phyloP scores from a whole-genome alignment of 1,140 invertebrate species.

The Bursaphelenchus mucronatus region DNA sequence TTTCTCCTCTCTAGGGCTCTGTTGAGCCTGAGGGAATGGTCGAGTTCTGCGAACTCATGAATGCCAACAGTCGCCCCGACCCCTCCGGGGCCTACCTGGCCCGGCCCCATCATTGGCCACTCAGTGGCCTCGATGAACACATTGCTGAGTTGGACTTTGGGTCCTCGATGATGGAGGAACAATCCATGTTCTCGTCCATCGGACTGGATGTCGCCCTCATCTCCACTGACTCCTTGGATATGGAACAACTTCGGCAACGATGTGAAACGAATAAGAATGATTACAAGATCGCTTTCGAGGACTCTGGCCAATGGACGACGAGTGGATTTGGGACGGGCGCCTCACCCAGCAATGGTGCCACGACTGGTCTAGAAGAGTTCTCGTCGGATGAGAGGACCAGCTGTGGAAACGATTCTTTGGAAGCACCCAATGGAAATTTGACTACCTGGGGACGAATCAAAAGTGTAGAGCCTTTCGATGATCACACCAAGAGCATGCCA shows the following conservation, averaged over 20 bases:
- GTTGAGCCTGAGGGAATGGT: conserved; percentile 38
- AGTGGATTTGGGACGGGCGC: conserved; percentile 21
- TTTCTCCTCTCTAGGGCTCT: too few species aligned
- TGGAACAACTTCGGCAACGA: conserved; percentile 39
- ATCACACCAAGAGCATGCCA: conserved; percentile 38
- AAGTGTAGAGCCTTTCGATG: conserved; percentile 8
- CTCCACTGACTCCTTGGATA: conserved; percentile 51
- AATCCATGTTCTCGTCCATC: conserved; percentile 22
- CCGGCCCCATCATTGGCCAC: conserved; percentile 11
- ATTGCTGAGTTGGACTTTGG: conserved; percentile 55
- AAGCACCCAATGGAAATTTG: conserved; percentile 19
- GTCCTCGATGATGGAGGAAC: conserved; percentile 34
- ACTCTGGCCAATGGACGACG: conserved; percentile 58
- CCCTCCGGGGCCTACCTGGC: conserved; percentile 15
- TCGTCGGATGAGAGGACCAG: conserved; percentile 16
- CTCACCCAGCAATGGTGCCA: conserved; percentile 7
- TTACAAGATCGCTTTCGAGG: conserved; percentile 59
- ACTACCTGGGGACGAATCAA: conserved; percentile 45
- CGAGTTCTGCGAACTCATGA: conserved; percentile 54
- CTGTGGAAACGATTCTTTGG: conserved; percentile 22
- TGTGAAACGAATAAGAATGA: conserved; percentile 59
- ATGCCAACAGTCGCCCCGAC: conserved; percentile 17
- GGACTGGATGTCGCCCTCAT: conserved; percentile 35
- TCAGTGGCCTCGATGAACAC: conserved; percentile 49
- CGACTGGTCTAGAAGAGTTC: conserved; percentile 14